phyloP scores from a whole-genome alignment of 2,113 vertebrate species.

The Balaenoptera acutorostrata region DNA sequence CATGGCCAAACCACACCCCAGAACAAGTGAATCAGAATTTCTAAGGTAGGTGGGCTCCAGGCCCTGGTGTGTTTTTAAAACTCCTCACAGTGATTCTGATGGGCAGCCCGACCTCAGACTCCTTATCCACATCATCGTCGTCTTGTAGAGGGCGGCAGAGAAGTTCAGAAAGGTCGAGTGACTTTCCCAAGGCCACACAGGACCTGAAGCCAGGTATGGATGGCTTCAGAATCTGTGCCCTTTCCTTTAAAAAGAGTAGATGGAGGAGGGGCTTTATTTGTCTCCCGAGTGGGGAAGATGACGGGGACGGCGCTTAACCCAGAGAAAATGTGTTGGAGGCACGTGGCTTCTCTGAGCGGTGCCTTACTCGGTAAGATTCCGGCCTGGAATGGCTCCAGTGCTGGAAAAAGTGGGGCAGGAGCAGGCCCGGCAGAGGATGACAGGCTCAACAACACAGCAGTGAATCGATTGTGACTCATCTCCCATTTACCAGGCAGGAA shows the following conservation, averaged over 20 bases:
- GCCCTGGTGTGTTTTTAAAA: not conserved
- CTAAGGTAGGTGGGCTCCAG: not conserved
- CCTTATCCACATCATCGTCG: not conserved
- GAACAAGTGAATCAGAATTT: not conserved
- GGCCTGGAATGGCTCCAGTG: not conserved
- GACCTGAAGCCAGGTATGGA: not conserved
- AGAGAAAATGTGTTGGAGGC: not conserved
- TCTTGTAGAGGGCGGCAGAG: not conserved
- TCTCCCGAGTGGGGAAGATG: too few species aligned
- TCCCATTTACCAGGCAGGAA: not conserved
- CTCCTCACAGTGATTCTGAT: not conserved
- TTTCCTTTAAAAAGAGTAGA: not conserved
- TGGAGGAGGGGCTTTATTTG: not conserved
- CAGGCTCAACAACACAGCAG: not conserved
- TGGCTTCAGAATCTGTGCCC: not conserved
- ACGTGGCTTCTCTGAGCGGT: rapidly evolving
- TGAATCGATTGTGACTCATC: not conserved
- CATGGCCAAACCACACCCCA: not conserved
- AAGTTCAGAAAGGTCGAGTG: not conserved
- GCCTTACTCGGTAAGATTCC: not conserved
- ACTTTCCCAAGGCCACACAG: not conserved
- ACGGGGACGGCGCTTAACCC: rapidly evolving
- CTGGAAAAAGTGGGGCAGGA: not conserved
- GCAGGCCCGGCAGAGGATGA: not conserved
- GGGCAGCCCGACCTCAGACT: not conserved